Base-by-base conservation (phyloP, 1,140 invertebrate species). In the Acromyrmex charruanus region DNA sequence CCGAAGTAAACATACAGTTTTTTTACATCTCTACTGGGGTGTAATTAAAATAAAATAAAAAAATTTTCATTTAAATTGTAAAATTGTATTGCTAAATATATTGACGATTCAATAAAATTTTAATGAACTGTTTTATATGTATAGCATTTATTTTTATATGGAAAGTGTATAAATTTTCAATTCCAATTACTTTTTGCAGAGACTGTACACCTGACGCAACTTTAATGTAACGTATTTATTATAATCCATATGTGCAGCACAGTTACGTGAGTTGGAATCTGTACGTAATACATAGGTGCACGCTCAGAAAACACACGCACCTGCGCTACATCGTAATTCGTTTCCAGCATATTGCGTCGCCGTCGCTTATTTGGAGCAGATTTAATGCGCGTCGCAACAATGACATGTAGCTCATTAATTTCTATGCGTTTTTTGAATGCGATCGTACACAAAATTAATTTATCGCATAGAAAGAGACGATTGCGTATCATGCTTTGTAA, bases 271-370 rank as follows among this genome's bases (percentile, higher is more conserved):
- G 35, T 12, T 61, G 68, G 68, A 61, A 82, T 82, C 39, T 49
- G 39, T 51, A 80, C n/a, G 61, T 82, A 82, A 82, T 74, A 31
- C 55, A 28, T 74, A 61, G 69, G 55, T 75, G 80, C 80, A 58
- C 9, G 74, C 80, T 3, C 14, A 51, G 49, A 51, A 51, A 51
- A 14, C 3, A 14, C 49, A 51, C 49, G 49, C 49, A 51, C 49
- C 49, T 51, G 49, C 49, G 21, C 63, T 28, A 58, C 58, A 85
- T 65, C 68, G 85, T 58, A 75, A 86, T 89, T 88, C 75, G 69
- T 86, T 74, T 86, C n/a, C 77, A 69, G 25, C 74, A 49, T 65
- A 39, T 74, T 61, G 65, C 80, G 69, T 77, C 68, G 69, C 49
- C 16, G 35, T 53, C 87, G 14, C 53, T 85, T 74, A 58, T 69